phyloP scores from a whole-genome alignment of 2,888 invertebrate genomes.

The Dysmachus trigonus region DNA sequence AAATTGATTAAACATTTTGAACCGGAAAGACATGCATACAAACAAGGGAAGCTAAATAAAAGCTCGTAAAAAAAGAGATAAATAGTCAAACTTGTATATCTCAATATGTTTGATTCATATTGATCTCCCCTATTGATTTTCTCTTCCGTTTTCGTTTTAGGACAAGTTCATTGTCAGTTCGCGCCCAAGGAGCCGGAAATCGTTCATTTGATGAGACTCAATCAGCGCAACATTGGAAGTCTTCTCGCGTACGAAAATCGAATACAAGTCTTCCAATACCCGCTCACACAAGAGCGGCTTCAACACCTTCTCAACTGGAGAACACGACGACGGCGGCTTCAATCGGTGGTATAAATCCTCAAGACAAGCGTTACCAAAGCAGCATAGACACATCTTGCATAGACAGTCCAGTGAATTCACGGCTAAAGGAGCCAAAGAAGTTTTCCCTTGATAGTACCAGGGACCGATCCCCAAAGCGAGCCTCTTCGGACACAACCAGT shows the following conservation, averaged over 20 bases:
- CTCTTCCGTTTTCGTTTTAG: neutral
- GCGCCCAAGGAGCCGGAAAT: slow-evolving; percentile 32
- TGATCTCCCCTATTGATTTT: no score
- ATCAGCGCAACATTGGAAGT: slow-evolving; percentile 56
- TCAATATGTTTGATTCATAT: no score
- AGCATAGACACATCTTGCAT: slow-evolving; percentile 51
- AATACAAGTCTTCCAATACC: slow-evolving; percentile 61
- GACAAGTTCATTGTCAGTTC: slow-evolving; percentile 24
- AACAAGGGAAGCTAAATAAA: no score
- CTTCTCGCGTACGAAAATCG: slow-evolving; percentile 60
- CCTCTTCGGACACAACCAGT: slow-evolving; percentile 57
- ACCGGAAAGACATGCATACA: no score
- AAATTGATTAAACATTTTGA: no score
- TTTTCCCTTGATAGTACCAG: slow-evolving; percentile 49
- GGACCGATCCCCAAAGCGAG: slow-evolving; percentile 58
- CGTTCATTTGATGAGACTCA: slow-evolving; percentile 47
- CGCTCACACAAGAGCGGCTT: slow-evolving; percentile 62
- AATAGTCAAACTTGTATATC: no score
- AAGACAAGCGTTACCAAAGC: slow-evolving; percentile 58
- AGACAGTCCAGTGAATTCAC: neutral
- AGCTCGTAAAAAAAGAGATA: no score
- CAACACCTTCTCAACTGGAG: slow-evolving; percentile 64
- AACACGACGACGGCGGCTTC: slow-evolving; percentile 54
- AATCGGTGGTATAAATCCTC: slow-evolving; percentile 50
- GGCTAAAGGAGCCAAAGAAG: slow-evolving; percentile 46